Evolutionary conservation across 2,797 vertebrate species (phyloP).

Genomic region (Danio choprae): DNA sequence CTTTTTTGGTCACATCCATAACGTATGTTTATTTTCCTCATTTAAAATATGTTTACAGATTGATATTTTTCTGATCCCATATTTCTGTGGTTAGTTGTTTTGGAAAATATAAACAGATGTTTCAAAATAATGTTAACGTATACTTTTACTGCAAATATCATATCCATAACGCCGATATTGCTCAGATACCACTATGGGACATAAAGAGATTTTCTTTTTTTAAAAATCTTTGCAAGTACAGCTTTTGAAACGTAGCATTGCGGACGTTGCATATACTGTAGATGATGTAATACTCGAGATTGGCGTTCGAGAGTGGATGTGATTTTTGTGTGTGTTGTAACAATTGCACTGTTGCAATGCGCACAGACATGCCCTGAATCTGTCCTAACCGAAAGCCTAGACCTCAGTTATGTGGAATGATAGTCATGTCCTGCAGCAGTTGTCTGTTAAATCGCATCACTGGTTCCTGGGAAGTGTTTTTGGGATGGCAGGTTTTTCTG

Average conservation of each 20-base stretch:
- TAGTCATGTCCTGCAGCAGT: slow-evolving; percentile 5
- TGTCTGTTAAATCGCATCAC: not conserved
- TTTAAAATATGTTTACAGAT: too few relatives aligned
- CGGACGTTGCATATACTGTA: not conserved
- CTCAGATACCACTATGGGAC: too few relatives aligned
- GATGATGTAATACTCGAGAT: not conserved
- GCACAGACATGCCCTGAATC: not conserved
- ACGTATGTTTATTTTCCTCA: too few relatives aligned
- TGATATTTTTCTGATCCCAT: too few relatives aligned
- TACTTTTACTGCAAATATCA: too few relatives aligned
- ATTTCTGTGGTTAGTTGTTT: too few relatives aligned
- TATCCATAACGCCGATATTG: too few relatives aligned
- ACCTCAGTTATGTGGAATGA: not conserved
- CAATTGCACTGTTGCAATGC: slow-evolving; percentile 2
- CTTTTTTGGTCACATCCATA: too few relatives aligned
- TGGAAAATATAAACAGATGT: too few relatives aligned
- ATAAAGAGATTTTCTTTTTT: too few relatives aligned
- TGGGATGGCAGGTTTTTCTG: slow-evolving; percentile 1
- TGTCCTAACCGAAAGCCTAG: not conserved
- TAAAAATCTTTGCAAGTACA: not conserved
- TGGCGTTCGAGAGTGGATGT: not conserved
- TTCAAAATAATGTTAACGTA: too few relatives aligned
- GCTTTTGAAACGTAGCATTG: not conserved
- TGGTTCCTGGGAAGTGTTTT: not conserved
- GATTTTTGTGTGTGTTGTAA: slow-evolving; percentile 8